Evolutionary conservation across 2,113 vertebrate genomes (phyloP).

Genomic region (Butorides virescens): DNA sequence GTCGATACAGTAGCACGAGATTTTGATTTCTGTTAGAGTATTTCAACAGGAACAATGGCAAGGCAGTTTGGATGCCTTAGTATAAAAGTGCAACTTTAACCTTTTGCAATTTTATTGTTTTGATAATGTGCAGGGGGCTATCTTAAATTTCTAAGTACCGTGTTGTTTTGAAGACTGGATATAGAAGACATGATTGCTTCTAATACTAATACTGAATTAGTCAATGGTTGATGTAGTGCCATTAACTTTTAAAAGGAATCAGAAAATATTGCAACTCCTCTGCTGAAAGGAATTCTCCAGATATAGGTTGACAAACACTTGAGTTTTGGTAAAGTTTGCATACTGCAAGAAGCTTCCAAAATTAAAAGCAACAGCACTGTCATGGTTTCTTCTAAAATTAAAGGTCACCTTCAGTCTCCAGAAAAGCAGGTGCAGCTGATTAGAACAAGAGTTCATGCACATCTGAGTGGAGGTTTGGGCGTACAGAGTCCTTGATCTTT

Average conservation of each 20-base stretch:
- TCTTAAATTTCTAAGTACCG: background rate
- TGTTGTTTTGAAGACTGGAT: background rate
- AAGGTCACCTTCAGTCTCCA: constrained; percentile 17
- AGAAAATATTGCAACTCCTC: background rate
- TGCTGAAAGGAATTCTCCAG: background rate
- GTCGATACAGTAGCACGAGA: background rate
- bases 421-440: background rate
- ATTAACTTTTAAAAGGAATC: background rate
- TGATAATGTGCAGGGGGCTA: background rate
- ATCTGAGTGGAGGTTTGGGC: background rate
- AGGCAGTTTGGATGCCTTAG: background rate
- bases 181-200: background rate
- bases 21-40: background rate
- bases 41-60: background rate
- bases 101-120: background rate
- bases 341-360: background rate
- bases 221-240: background rate
- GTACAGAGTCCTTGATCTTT: background rate
- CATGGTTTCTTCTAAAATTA: background rate
- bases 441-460: background rate
- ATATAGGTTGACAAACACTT: background rate
- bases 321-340: background rate
- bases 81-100: background rate
- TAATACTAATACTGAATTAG: background rate
- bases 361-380: background rate